Evolutionary conservation across 2,888 invertebrate genomes (phyloP), one percentile per base, ranked within the genome.

Genomic region (Apodemia zela): DNA sequence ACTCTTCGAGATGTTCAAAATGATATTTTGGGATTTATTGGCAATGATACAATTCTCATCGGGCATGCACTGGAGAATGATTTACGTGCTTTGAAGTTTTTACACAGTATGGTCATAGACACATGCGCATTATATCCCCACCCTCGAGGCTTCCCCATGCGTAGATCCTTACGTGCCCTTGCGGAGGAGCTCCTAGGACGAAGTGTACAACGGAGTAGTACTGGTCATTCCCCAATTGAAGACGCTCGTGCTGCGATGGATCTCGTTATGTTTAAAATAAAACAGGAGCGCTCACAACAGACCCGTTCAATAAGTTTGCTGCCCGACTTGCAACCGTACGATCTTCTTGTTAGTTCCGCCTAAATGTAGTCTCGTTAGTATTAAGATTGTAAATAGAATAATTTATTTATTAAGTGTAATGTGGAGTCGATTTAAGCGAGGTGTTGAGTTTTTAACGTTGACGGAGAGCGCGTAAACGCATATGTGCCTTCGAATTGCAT

Each of bases 1-100:
- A 94, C 94, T 61, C 87, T 98, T 59, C 82, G 89, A 69, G 95
- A 97, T 77, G 97, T 98, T 60, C 99, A 98, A 81, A 94, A 94
- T 65, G 97, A 98, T 73, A 91, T 99, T 65, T 93, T 97, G 78
- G 94, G 94, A 69, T 94, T 98, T 69, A 94, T 98, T 68, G 94
- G 94, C 67, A 94, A 94, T 7, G 95, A 97, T 66, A 97, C 98
- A 5, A 97, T 99, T 64, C 91, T 99, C 4, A 95, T 99, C 67
- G 99, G 99, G 0, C 99, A 99, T 85, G 97, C 97, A 21, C 90
- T 99, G 70, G 98, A 99, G 75, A 98, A 97, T 80, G 99, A 99
- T 88, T 90, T 99, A 63, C 93, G 97, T 18, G 97, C 96, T 0
- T 83, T 99, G 65, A 96, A 96, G 78, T 90, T 99, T 51, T 92